These are phyloP conservation scores for Leptobrachium ailaonicum DNA, from an alignment of 2,113 vertebrate genomes.

Conservation along the genomic window DNA sequence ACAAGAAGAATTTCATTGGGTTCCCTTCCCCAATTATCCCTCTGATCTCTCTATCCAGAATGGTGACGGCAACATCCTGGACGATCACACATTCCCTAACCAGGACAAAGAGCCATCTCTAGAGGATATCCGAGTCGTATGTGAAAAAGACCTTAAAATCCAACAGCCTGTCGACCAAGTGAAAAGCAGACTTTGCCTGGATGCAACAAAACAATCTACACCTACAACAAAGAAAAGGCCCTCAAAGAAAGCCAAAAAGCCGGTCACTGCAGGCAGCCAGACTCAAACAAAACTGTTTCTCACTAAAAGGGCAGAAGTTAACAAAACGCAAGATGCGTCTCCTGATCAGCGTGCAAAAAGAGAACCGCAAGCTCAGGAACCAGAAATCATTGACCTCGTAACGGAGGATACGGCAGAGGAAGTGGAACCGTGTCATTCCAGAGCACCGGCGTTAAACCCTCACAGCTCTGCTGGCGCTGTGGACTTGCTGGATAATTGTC, in stretches of 20 bases:
- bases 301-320: neutral
- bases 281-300: neutral
- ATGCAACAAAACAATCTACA: neutral
- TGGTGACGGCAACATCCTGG: neutral
- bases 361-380: neutral
- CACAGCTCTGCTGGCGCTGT: neutral
- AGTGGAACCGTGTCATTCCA: neutral
- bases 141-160: neutral
- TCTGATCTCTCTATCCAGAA: neutral
- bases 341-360: neutral
- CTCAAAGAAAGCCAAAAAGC: neutral
- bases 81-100: neutral
- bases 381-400: neutral
- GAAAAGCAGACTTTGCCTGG: neutral
- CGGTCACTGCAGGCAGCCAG: neutral
- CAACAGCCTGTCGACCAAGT: neutral
- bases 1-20: slow-evolving; percentile 54
- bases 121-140: neutral
- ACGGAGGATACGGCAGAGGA: neutral
- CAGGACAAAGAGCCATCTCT: neutral
- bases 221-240: neutral
- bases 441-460: neutral
- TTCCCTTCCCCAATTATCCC: slow-evolving; percentile 37
- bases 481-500: slow-evolving; percentile 69
- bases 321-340: neutral